A percentile compares a stretch with the other conserved stretches of the same genome.
These are phyloP conservation scores for Disparrhopalites patrizii DNA, from an alignment of 2,888 invertebrate genomes.

Conservation along the genomic window DNA sequence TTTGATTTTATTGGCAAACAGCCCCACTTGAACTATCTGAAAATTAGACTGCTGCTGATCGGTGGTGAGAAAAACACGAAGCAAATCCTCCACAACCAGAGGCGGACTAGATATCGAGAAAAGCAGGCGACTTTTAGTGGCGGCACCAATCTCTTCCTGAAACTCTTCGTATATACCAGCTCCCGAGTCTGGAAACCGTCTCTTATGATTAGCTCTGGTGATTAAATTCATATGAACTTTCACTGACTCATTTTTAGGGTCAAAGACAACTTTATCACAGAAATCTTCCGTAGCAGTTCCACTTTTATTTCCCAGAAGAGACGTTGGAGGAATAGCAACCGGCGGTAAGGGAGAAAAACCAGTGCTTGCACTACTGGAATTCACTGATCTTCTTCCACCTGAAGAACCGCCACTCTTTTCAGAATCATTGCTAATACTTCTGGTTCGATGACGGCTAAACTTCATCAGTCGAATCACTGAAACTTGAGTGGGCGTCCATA, in stretches of 20 bases:
- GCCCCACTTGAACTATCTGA: slow-evolving; percentile 33
- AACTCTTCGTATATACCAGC: slow-evolving; percentile 40
- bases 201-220: slow-evolving; percentile 38
- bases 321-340: too few species aligned
- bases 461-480: slow-evolving; percentile 39
- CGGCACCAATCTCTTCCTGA: slow-evolving; percentile 39
- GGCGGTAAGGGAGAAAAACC: neutral
- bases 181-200: slow-evolving; percentile 27
- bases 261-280: slow-evolving; percentile 36
- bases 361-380: neutral
- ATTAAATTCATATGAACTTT: slow-evolving; percentile 41
- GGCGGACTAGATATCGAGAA: neutral
- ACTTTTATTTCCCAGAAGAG: neutral
- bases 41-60: slow-evolving; percentile 13
- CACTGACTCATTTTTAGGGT: slow-evolving; percentile 42
- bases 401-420: neutral
- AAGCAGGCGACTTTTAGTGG: slow-evolving; percentile 30
- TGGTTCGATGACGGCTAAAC: neutral
- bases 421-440: slow-evolving; percentile 22
- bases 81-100: slow-evolving; percentile 40
- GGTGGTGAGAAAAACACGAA: slow-evolving; percentile 28
- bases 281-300: neutral
- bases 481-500: slow-evolving; percentile 29
- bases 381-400: neutral
- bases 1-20: slow-evolving; percentile 41